Conservation (phyloP, 2,113 vertebrate genomes). For the Peromyscus polionotus region DNA sequence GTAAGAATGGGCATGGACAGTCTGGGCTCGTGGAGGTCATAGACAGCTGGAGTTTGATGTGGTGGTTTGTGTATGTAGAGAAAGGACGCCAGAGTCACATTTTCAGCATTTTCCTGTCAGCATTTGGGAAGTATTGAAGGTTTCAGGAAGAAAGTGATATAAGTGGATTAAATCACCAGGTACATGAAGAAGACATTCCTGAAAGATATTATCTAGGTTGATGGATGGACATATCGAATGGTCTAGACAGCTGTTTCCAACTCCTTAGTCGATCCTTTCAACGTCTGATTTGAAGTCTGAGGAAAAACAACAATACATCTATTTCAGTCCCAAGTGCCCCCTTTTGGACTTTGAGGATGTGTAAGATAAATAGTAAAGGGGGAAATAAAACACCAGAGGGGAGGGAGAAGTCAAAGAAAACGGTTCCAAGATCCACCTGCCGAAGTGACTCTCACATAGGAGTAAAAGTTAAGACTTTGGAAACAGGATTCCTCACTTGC, state of each 20-base stretch:
- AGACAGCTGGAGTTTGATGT: background rate
- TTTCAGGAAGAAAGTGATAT: background rate
- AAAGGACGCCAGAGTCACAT: background rate
- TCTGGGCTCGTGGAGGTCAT: background rate
- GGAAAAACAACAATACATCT: background rate
- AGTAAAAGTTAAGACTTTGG: background rate
- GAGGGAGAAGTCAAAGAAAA: background rate
- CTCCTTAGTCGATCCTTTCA: background rate
- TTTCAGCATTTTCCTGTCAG: background rate
- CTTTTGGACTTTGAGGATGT: background rate
- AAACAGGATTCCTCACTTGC: background rate
- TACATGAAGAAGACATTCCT: background rate
- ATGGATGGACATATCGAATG: background rate
- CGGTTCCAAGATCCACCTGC: fast-evolving
- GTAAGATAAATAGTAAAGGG: background rate
- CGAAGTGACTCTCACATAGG: background rate
- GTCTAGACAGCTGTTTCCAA: background rate
- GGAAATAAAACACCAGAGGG: background rate
- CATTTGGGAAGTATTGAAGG: background rate
- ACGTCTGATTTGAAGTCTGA: background rate
- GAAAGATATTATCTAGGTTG: background rate
- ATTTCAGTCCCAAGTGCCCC: background rate
- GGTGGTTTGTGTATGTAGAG: fast-evolving
- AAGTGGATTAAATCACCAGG: background rate
- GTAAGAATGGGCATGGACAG: background rate